These are phyloP conservation scores for Sarcophaga subvicina DNA, from an alignment of 2,888 invertebrate species.

Conservation along the genomic window DNA sequence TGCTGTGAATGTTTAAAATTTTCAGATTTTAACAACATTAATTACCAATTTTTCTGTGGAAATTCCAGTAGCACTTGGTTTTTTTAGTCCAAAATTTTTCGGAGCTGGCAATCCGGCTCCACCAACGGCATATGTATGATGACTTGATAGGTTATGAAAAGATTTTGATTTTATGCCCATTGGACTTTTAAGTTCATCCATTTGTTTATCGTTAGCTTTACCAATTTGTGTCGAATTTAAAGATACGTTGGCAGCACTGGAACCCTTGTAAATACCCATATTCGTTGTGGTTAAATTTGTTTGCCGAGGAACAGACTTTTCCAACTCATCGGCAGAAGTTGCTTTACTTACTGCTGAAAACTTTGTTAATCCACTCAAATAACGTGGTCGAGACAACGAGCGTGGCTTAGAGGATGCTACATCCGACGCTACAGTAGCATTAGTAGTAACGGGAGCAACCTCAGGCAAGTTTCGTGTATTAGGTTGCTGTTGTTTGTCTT, in stretches of 20 bases:
- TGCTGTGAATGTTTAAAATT: neutral
- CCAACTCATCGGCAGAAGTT: conserved; percentile 78
- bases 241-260: conserved; percentile 55
- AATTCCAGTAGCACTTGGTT: conserved; percentile 54
- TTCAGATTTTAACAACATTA: neutral
- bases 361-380: conserved; percentile 78
- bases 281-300: conserved; percentile 51
- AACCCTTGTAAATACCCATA: conserved; percentile 29
- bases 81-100: conserved; percentile 62
- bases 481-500: conserved; percentile 73
- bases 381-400: conserved; percentile 80
- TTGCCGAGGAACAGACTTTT: conserved; percentile 66
- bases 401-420: conserved; percentile 72
- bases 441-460: conserved; percentile 56
- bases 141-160: conserved; percentile 78
- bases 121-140: conserved; percentile 59
- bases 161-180: conserved; percentile 82
- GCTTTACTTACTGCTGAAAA: conserved; percentile 78
- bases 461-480: conserved; percentile 63
- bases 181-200: conserved; percentile 78
- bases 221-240: conserved; percentile 45
- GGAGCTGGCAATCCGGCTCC: conserved; percentile 41
- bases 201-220: conserved; percentile 30
- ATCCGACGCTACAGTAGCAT: conserved; percentile 47
- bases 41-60: conserved; percentile 59